Conservation (phyloP, 2,113 vertebrate species). For the Neogale vison region DNA sequence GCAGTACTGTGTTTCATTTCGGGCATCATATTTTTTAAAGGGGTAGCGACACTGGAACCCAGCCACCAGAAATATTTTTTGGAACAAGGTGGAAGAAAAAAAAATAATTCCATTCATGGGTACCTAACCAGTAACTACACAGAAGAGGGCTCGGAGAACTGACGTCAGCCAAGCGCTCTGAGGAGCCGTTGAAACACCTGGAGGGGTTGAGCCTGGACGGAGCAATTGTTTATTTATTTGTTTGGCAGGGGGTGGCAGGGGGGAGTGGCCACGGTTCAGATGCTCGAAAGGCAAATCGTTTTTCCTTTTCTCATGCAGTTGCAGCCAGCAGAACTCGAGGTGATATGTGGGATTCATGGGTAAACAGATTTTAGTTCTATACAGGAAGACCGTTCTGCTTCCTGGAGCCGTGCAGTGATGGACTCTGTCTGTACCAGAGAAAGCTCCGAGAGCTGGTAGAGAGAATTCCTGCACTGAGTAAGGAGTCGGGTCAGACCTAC, state of each 20-base stretch:
- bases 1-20: constrained; percentile 36
- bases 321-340: not conserved
- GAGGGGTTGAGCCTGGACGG: not conserved
- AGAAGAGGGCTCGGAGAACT: not conserved
- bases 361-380: constrained; percentile 19
- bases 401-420: not conserved
- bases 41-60: constrained; percentile 7
- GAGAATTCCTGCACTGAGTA: not conserved
- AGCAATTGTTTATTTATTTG: not conserved
- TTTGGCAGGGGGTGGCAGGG: not conserved
- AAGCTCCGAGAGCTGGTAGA: not conserved
- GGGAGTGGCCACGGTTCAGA: not conserved
- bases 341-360: not conserved
- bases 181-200: not conserved
- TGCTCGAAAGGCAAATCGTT: not conserved
- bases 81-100: not conserved
- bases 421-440: not conserved
- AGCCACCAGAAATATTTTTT: not conserved
- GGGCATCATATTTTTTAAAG: constrained; percentile 53
- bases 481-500: not conserved
- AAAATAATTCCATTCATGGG: not conserved
- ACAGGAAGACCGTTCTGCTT: not conserved
- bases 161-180: not conserved
- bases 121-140: not conserved
- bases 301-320: not conserved